Evolutionary conservation across 2,113 vertebrate genomes (phyloP).

Genomic region (Thunnus maccoyii): DNA sequence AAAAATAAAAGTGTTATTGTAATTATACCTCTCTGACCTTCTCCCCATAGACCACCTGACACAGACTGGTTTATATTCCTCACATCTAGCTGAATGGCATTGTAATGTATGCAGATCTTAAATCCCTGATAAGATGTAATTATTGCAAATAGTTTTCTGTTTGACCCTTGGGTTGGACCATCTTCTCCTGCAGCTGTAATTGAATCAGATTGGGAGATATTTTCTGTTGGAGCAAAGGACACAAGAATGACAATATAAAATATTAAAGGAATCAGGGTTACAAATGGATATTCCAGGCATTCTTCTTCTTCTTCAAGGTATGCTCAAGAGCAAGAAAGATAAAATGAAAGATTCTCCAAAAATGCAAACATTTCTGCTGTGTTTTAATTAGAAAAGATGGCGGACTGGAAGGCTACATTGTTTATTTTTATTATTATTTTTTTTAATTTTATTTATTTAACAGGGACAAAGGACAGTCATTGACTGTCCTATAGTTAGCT

Average conservation of each 20-base stretch:
- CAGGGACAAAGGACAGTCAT: too few species aligned
- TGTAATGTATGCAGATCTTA: conserved; percentile 18
- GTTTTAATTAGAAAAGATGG: conserved; percentile 11
- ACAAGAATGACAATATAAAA: background rate
- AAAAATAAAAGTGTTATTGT: background rate
- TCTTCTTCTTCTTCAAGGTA: background rate
- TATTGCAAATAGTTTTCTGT: conserved; percentile 27
- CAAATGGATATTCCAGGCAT: background rate
- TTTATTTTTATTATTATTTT: too few species aligned
- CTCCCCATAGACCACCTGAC: background rate
- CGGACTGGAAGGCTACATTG: background rate
- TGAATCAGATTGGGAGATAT: conserved; percentile 40
- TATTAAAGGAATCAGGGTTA: conserved; percentile 11
- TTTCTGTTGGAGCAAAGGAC: conserved; percentile 14
- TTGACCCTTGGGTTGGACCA: conserved; percentile 29
- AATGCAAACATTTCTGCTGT: background rate
- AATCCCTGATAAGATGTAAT: conserved; percentile 30
- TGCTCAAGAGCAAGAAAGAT: background rate
- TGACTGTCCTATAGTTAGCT: too few species aligned
- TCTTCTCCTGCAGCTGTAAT: conserved; percentile 23
- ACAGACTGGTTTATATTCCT: background rate
- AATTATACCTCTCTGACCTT: background rate
- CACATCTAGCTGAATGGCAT: background rate
- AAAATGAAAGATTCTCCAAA: conserved; percentile 11
- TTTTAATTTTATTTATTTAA: too few species aligned